Percentiles rank a stretch among this genome's conserved stretches.
Conservation (phyloP, 2,113 vertebrate species). For the Cynocephalus volans region DNA sequence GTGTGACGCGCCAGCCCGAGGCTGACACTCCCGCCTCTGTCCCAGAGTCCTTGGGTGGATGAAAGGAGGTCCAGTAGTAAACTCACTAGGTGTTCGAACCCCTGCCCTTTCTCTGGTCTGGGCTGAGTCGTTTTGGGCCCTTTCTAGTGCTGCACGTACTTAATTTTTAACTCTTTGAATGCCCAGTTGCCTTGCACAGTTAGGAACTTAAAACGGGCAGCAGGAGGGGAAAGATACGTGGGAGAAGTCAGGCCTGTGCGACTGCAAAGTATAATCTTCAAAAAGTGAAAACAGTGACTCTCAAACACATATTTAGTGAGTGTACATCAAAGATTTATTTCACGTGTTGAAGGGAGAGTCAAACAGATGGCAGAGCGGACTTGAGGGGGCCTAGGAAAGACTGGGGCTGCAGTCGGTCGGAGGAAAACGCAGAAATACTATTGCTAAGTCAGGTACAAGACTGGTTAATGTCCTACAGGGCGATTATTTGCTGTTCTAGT, state of each 20-base stretch:
- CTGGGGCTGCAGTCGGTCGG: not conserved
- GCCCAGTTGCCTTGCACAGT: not conserved
- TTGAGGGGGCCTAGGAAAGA: not conserved
- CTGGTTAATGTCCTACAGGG: not conserved
- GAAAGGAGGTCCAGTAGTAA: not conserved
- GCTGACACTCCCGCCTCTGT: not conserved
- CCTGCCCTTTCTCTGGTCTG: not conserved
- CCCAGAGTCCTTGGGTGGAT: too few relatives aligned
- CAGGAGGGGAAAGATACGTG: not conserved
- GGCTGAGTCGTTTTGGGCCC: not conserved
- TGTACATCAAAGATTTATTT: constrained; percentile 12
- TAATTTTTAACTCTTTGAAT: not conserved
- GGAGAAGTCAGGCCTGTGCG: not conserved
- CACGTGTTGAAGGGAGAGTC: not conserved
- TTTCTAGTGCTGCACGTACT: not conserved
- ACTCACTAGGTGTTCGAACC: not conserved
- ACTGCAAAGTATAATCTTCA: constrained; percentile 25
- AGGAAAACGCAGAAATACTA: not conserved
- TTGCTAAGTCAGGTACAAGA: not conserved
- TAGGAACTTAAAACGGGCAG: not conserved
- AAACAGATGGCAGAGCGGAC: not conserved
- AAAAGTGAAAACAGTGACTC: not conserved
- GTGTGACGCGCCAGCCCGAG: not conserved
- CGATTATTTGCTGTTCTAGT: not conserved
- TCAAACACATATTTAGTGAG: not conserved